Base-by-base conservation (phyloP, 2,888 invertebrate genomes). In the Globia sparganii region DNA sequence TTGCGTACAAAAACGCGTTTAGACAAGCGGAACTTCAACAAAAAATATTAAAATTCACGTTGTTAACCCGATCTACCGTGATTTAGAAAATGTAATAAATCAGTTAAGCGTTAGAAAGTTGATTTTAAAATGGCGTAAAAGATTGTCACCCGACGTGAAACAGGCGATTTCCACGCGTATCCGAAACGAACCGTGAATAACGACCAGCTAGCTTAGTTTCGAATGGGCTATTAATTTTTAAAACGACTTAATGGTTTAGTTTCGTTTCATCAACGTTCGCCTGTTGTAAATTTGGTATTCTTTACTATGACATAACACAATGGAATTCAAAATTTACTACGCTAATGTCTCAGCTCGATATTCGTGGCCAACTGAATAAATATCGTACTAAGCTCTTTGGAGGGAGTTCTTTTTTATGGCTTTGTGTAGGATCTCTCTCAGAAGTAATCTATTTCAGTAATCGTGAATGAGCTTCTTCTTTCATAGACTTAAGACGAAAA, bases 81-180 rank as follows among this genome's bases (percentile, higher is more conserved):
- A 40, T 78, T 61, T 74, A 77, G 81, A 86, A 86, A 88, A 73
- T 80, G 75, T 75, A 79, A 79, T 81, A 86, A 77, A 75, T 75
- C 70, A 71, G 82, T 81, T 78, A 80, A 77, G 64, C 83, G 79
- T 75, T 91, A 87, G 91, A 91, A 91, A 92, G 88, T 81, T 78
- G 74, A 76, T 86, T 85, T 75, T 81, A 80, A 85, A 80, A 86
- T 90, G 77, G 90, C 92, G 92, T 91, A 90, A 90, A 91, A 91
- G 91, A 92, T 91, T 91, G 90, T 90, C 91, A 89, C 84, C 86
- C 84, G 80, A 84, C 79, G 90, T 89, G 88, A 87, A 89, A 89
- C 88, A 86, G 86, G 75, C 86, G 87, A 86, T 91, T 91, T 91
- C 90, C 83, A 89, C 88, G 86, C 83, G 81, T 80, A 83, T 83